Conservation (phyloP, 2,888 invertebrate genomes). For the Cremastinae sp. region DNA sequence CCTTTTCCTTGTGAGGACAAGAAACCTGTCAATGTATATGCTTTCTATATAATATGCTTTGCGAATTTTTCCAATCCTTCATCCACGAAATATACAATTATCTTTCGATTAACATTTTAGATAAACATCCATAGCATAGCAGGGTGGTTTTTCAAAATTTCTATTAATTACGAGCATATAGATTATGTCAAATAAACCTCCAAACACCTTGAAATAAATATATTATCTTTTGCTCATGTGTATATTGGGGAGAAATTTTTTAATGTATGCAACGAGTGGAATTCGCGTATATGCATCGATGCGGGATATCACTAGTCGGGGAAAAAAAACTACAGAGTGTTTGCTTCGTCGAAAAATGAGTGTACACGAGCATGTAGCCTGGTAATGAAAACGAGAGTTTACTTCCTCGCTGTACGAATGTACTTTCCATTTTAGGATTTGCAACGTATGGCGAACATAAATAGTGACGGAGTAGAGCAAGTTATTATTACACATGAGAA, state of each 20-base stretch:
- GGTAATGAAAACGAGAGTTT: slow-evolving; percentile 29
- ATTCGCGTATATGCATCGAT: slow-evolving; percentile 31
- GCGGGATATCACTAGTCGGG: slow-evolving; percentile 25
- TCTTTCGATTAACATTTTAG: too few relatives aligned
- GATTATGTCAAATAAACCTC: too few relatives aligned
- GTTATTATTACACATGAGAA: slow-evolving; percentile 4
- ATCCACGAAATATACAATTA: too few relatives aligned
- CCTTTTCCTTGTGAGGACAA: too few relatives aligned
- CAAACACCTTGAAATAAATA: too few relatives aligned
- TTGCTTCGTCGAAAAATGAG: slow-evolving; percentile 20
- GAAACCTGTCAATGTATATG: too few relatives aligned
- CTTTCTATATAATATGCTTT: too few relatives aligned
- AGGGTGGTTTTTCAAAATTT: too few relatives aligned
- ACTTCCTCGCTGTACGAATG: slow-evolving; percentile 25
- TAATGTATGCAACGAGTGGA: slow-evolving; percentile 9
- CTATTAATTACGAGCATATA: too few relatives aligned
- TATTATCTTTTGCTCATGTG: not conserved
- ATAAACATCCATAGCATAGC: too few relatives aligned
- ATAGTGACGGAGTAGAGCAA: not conserved
- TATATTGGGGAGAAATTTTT: slow-evolving; percentile 20
- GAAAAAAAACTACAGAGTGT: slow-evolving; percentile 22
- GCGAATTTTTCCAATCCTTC: too few relatives aligned
- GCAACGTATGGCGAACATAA: slow-evolving; percentile 12
- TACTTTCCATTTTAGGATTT: slow-evolving; percentile 20
- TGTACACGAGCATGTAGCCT: slow-evolving; percentile 26